Percentiles rank a stretch among this genome's conserved stretches.
phyloP scores from a whole-genome alignment of 1,140 invertebrate species.

The Berghia stephanieae region DNA sequence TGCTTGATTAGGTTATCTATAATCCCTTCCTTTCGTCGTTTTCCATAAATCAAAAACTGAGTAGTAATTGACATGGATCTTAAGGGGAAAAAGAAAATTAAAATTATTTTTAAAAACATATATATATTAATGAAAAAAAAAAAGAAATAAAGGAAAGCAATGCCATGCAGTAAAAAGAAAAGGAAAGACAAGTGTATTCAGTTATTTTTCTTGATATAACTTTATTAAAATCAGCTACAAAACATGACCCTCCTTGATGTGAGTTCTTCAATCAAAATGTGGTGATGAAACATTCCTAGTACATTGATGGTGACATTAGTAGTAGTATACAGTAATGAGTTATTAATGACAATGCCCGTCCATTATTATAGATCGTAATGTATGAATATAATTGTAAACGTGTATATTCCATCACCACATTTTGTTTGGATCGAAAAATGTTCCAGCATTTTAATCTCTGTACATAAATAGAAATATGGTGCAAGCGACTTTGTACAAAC shows the following conservation, averaged over 20 bases:
- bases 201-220: too few relatives aligned
- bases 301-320: too few relatives aligned
- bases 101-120: too few relatives aligned
- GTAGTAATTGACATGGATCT: too few relatives aligned
- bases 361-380: not conserved
- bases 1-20: too few relatives aligned
- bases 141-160: too few relatives aligned
- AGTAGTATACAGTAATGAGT: not conserved
- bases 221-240: not conserved
- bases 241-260: not conserved
- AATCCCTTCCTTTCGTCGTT: too few relatives aligned
- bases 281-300: constrained; percentile 17
- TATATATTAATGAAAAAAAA: too few relatives aligned
- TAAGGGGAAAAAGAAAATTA: too few relatives aligned
- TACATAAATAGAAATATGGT: constrained; percentile 26
- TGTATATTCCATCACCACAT: not conserved
- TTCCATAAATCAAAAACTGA: too few relatives aligned
- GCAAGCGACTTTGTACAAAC: constrained; percentile 30
- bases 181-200: too few relatives aligned
- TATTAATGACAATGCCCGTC: not conserved
- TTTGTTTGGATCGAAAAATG: not conserved
- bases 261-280: constrained; percentile 3
- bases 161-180: too few relatives aligned
- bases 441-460: not conserved
- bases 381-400: not conserved